Evolutionary conservation across 1,140 invertebrate species (phyloP).

Genomic region (Cydia splendana): DNA sequence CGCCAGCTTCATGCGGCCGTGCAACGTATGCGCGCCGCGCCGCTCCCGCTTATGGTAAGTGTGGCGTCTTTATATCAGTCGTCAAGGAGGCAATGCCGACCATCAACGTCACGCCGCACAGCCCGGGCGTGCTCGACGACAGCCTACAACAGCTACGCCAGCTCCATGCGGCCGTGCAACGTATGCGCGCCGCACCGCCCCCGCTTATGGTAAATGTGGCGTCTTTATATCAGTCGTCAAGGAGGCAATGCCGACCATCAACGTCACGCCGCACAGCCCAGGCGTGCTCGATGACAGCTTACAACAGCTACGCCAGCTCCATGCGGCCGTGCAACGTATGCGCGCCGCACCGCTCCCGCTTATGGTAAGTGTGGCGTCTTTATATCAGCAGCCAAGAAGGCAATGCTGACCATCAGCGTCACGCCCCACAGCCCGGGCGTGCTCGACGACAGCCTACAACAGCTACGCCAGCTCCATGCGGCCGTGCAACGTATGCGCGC

Average conservation of each 20-base stretch:
- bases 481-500: slow-evolving; percentile 88
- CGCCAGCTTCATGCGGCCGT: slow-evolving; percentile 87
- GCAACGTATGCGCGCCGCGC: slow-evolving; percentile 86
- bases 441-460: slow-evolving; percentile 87
- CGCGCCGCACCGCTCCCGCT: slow-evolving; percentile 81
- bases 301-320: slow-evolving; percentile 87
- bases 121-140: too few species aligned
- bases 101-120: too few species aligned
- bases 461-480: slow-evolving; percentile 87
- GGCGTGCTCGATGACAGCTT: slow-evolving; percentile 86
- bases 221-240: too few species aligned
- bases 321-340: slow-evolving; percentile 89
- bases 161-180: too few species aligned
- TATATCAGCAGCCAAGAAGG: background rate
- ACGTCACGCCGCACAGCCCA: slow-evolving; percentile 92
- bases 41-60: slow-evolving; percentile 68
- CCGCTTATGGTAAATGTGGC: too few species aligned
- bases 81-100: too few species aligned
- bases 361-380: slow-evolving; percentile 47
- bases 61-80: too few species aligned
- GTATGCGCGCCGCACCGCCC: too few species aligned
- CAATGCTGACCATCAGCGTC: slow-evolving; percentile 89
- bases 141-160: too few species aligned
- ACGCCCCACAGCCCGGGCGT: slow-evolving; percentile 89
- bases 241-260: slow-evolving; percentile 82